Evolutionary conservation across 2,888 invertebrate genomes (phyloP), one percentile per base, ranked within the genome.

Genomic region (Brachynemurus nebulosus): DNA sequence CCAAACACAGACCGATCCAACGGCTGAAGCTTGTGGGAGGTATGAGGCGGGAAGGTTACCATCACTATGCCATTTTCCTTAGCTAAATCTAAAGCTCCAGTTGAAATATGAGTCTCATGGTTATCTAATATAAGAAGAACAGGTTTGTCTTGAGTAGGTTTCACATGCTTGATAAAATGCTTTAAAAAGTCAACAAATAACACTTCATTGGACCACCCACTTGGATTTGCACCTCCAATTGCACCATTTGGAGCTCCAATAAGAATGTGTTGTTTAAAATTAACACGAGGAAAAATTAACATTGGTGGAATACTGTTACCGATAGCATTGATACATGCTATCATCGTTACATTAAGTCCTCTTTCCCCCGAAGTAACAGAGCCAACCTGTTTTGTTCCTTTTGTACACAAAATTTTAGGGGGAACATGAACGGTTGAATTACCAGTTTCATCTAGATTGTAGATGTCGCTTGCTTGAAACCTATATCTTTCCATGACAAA

Each of bases 271-370:
- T 51, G 50, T 17, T 48, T 34, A 41, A 45, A 55, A 19, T 48
- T 40, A 12, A 50, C 46, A n/a, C 54, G 47, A 4, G 59, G 57
- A 48, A 57, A 59, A 25, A 59, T 44, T 19, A 59, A 55, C 21
- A 54, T 47, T 11, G 58, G 58, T 12, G 58, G 58, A 45, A 58
- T 48, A 3, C 21, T 38, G 45, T 54, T 54, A 8, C 57, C 58
- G 18, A 49, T 19, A 16, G 56, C 57, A 44, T 50, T 53, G 8
- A 57, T 52, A 14, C 53, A 8, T 25, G 11, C 27, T 25, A 11
- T 11, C 8, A 25, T 36, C 4, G 36, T 36, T 3, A 36, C 36
- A 2, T 12, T 3, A 4, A 16, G n/a, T 2, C 36, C 12, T 36
- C 36, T 2, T 33, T 33, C 25, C 7, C 18, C 30, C 5, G 7